phyloP scores from a whole-genome alignment of 2,888 invertebrate species.

The Drosophila tanythrix region DNA sequence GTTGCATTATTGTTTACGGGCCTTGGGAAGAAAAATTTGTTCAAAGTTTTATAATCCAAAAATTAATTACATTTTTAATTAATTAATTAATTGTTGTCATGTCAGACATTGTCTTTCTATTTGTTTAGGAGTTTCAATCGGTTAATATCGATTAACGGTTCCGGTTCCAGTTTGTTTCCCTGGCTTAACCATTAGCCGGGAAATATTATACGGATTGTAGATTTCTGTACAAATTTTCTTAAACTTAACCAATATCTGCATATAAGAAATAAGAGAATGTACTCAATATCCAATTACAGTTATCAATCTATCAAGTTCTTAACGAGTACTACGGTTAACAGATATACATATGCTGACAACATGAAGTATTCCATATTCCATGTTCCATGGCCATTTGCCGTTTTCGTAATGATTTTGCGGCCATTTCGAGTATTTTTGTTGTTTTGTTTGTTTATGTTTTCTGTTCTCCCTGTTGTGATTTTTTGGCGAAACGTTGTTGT shows the following conservation, averaged over 20 bases:
- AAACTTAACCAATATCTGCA: background rate
- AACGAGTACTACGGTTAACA: background rate
- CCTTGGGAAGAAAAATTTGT: background rate
- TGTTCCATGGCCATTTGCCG: constrained; percentile 38
- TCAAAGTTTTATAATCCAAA: background rate
- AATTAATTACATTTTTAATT: background rate
- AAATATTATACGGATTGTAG: background rate
- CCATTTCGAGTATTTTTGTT: constrained; percentile 24
- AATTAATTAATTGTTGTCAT: background rate
- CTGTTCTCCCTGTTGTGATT: constrained; percentile 8
- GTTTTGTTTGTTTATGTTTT: background rate
- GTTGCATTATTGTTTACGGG: background rate
- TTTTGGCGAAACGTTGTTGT: constrained; percentile 31
- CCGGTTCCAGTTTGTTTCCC: background rate
- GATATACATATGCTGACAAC: constrained; percentile 4
- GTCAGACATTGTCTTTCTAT: background rate
- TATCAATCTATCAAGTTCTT: constrained; percentile 26
- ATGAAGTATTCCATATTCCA: constrained; percentile 11
- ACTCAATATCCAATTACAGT: constrained; percentile 33
- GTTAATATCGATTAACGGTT: background rate
- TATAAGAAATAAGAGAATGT: constrained; percentile 1
- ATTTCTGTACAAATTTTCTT: background rate
- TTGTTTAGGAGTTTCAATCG: background rate
- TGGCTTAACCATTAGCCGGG: background rate
- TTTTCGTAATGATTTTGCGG: constrained; percentile 47